phyloP scores from a whole-genome alignment of 2,797 vertebrate genomes.

The Gallirallus australis region DNA sequence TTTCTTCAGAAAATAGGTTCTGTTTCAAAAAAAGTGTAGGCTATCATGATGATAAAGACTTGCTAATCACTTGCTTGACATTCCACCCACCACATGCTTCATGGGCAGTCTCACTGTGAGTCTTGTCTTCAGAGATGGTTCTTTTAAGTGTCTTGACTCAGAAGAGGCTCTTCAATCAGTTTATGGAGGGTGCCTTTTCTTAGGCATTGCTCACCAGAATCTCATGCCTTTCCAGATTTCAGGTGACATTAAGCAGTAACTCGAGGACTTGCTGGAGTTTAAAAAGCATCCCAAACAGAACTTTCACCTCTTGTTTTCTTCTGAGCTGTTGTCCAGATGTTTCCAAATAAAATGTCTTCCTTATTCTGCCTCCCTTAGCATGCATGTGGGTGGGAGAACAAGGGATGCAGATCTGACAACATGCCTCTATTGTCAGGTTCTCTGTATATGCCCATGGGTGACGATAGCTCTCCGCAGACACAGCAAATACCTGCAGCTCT shows the following conservation, averaged over 20 bases:
- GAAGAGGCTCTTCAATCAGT: background rate
- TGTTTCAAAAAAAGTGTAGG: background rate
- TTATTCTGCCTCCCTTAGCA: background rate
- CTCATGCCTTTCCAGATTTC: background rate
- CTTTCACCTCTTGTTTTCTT: background rate
- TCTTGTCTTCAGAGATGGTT: background rate
- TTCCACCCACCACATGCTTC: accelerated
- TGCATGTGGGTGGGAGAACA: background rate
- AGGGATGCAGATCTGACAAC: background rate
- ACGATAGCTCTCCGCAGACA: background rate
- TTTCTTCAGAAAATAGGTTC: background rate
- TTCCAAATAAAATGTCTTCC: background rate
- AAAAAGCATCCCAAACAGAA: background rate
- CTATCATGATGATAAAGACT: accelerated
- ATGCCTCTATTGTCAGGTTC: background rate
- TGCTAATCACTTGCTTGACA: background rate
- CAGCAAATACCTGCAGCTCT: background rate
- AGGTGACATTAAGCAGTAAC: background rate
- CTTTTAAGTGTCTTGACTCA: background rate
- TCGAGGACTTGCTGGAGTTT: background rate
- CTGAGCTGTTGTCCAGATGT: background rate
- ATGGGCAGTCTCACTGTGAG: too few relatives aligned
- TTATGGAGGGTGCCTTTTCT: background rate
- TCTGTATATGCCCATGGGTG: background rate
- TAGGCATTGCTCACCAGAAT: background rate